These are phyloP conservation scores for Cryptops parisi DNA, from an alignment of 2,888 invertebrate species.

Conservation along the genomic window DNA sequence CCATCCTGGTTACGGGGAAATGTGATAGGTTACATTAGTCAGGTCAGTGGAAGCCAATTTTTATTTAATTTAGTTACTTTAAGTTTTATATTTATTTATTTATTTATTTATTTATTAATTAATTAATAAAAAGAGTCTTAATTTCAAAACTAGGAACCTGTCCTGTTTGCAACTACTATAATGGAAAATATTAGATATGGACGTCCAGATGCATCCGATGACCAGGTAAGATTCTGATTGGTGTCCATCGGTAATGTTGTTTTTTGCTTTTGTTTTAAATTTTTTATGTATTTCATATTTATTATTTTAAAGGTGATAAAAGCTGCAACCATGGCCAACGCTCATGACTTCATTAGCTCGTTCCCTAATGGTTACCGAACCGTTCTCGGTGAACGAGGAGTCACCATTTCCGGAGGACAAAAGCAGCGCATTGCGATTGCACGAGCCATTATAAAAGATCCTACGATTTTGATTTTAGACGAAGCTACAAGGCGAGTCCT, in stretches of 20 bases:
- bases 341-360: constrained; percentile 67
- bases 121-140: background rate
- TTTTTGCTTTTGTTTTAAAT: background rate
- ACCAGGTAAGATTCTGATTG: constrained; percentile 31
- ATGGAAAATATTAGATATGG: constrained; percentile 92
- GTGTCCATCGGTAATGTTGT: background rate
- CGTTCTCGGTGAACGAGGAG: constrained; percentile 74
- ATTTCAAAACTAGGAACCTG: constrained; percentile 50
- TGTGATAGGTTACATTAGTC: constrained; percentile 75
- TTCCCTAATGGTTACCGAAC: constrained; percentile 79
- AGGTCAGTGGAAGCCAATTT: constrained; percentile 38
- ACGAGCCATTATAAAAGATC: constrained; percentile 78
- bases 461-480: constrained; percentile 72
- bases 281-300: background rate
- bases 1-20: constrained; percentile 71
- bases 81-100: too few relatives aligned
- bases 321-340: constrained; percentile 77
- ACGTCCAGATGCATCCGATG: constrained; percentile 38
- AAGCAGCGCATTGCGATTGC: constrained; percentile 92
- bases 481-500: constrained; percentile 72
- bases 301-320: constrained; percentile 43
- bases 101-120: too few relatives aligned
- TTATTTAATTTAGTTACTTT: background rate
- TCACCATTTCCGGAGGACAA: constrained; percentile 87
- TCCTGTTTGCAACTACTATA: constrained; percentile 79